A percentile compares a stretch with the other conserved stretches of the same genome.
Evolutionary conservation across 2,888 invertebrate genomes (phyloP).

Genomic region (Pinctada fucata): DNA sequence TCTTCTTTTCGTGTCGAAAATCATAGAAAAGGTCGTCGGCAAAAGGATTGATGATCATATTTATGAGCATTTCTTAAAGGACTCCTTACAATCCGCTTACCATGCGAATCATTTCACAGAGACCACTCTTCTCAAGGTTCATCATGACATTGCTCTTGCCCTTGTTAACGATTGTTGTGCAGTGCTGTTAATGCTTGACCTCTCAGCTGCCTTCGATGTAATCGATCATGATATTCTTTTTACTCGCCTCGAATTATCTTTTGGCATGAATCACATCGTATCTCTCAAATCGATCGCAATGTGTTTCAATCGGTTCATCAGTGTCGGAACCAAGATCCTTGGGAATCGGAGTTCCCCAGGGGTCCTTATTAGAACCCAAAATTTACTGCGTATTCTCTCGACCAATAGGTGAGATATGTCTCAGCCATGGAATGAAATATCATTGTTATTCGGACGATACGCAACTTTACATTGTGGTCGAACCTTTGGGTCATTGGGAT

Average conservation of each 20-base stretch:
- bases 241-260: background rate
- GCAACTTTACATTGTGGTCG: background rate
- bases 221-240: background rate
- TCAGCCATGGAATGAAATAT: background rate
- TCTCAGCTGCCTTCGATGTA: background rate
- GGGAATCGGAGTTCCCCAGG: constrained; percentile 6
- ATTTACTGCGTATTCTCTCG: constrained; percentile 6
- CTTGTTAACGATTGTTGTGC: constrained; percentile 3
- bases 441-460: no score
- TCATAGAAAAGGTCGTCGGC: background rate
- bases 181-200: background rate
- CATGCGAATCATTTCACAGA: background rate
- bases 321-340: background rate
- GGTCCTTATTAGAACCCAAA: background rate
- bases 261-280: constrained; percentile 6
- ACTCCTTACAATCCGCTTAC: background rate
- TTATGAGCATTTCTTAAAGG: background rate
- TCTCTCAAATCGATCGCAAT: background rate
- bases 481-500: background rate
- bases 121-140: background rate
- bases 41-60: background rate
- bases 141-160: constrained; percentile 5
- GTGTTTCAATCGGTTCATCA: background rate
- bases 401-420: background rate
- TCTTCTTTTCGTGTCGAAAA: background rate